These are phyloP conservation scores for Hermaeophaga mercurialis DNA, from an alignment of 2,888 invertebrate genomes.

Conservation along the genomic window DNA sequence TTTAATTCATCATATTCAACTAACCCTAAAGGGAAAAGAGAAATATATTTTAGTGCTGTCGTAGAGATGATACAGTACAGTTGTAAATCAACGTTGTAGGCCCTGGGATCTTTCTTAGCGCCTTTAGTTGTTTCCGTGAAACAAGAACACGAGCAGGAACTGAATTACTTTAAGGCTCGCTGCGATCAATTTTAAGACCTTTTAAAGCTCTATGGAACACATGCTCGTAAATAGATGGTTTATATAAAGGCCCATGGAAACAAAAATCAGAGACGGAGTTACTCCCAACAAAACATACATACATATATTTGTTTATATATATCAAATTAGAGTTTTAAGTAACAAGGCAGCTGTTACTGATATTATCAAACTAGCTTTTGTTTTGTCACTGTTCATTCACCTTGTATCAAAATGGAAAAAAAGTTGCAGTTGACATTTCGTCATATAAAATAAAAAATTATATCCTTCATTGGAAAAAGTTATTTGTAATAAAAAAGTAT, in stretches of 20 bases:
- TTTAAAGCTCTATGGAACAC: constrained; percentile 24
- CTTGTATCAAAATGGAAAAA: no score
- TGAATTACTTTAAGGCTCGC: constrained; percentile 30
- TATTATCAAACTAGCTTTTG: no score
- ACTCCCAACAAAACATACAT: not conserved
- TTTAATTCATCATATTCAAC: constrained; percentile 18
- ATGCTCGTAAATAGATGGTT: constrained; percentile 23
- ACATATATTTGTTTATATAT: no score
- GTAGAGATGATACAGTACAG: constrained; percentile 48
- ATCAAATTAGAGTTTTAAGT: no score
- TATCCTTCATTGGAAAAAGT: no score
- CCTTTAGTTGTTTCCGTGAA: constrained; percentile 26
- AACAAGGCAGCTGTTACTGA: no score
- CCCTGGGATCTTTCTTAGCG: constrained; percentile 36
- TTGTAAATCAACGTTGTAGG: constrained; percentile 48
- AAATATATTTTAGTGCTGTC: constrained; percentile 46
- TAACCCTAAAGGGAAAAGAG: constrained; percentile 29
- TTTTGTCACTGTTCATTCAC: no score
- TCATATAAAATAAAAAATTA: no score
- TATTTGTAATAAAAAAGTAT: no score
- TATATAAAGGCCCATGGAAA: not conserved
- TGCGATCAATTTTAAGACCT: constrained; percentile 30
- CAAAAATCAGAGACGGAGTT: constrained; percentile 7
- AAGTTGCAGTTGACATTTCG: no score
- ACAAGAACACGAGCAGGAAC: constrained; percentile 27